A percentile compares a stretch with the other conserved stretches of the same genome.
Conservation (phyloP, 2,888 invertebrate genomes). For the Nomada fucata region DNA sequence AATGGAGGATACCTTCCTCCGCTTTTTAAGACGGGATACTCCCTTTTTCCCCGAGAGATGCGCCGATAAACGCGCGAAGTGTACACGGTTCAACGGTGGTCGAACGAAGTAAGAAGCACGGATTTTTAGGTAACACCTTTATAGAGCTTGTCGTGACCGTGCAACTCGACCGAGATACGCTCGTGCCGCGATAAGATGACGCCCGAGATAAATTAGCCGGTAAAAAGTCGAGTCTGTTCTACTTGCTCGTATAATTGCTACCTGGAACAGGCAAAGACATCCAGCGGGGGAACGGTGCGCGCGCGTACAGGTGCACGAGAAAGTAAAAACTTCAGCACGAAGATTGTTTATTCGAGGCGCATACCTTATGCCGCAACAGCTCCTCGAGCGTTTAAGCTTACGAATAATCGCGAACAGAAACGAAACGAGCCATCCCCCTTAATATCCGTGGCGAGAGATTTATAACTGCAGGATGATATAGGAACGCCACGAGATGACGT, state of each 20-base stretch:
- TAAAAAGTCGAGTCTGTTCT: conserved; percentile 64
- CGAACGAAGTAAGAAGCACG: conserved; percentile 47
- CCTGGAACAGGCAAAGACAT: conserved; percentile 52
- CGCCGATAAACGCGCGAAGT: conserved; percentile 60
- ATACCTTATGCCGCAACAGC: background rate
- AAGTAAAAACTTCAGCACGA: background rate
- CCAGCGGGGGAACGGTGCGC: conserved; percentile 30
- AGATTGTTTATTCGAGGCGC: background rate
- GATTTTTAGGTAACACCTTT: conserved; percentile 60
- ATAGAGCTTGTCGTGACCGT: conserved; percentile 44
- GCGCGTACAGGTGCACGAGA: conserved; percentile 2
- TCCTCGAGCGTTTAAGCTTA: background rate
- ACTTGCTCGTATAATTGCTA: conserved; percentile 68
- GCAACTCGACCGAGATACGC: conserved; percentile 42
- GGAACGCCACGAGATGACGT: conserved; percentile 13
- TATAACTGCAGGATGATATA: background rate
- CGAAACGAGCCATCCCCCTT: too few species aligned
- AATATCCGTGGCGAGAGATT: background rate
- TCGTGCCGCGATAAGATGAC: conserved; percentile 55
- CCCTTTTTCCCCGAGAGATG: conserved; percentile 54
- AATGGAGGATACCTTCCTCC: conserved; percentile 19
- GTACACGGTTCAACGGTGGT: conserved; percentile 36
- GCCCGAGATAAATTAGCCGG: conserved; percentile 66
- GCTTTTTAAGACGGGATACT: conserved; percentile 10
- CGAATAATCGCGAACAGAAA: background rate